phyloP scores from a whole-genome alignment of 2,888 invertebrate species.

The Tolmerus cingulatus region DNA sequence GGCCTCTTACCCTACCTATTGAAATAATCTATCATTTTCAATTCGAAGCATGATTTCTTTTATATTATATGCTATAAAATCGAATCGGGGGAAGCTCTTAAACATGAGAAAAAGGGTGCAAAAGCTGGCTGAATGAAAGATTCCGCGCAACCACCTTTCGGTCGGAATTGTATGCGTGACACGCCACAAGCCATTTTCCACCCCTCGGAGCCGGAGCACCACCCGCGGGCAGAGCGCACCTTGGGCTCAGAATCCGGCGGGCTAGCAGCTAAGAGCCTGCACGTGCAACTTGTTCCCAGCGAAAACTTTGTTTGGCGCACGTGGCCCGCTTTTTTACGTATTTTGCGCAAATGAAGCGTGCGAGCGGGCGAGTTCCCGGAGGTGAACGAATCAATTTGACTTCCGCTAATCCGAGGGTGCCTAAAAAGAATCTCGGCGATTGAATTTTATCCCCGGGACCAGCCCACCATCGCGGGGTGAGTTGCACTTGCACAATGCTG shows the following conservation, averaged over 20 bases:
- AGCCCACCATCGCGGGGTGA: background rate
- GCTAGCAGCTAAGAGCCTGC: slow-evolving; percentile 44
- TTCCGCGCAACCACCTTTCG: background rate
- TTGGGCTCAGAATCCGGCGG: background rate
- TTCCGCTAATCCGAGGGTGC: background rate
- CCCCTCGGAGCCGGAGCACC: background rate
- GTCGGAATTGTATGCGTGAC: background rate
- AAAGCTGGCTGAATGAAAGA: background rate
- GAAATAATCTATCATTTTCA: no score
- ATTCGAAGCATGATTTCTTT: background rate
- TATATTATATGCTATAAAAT: background rate
- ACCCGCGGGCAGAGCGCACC: background rate
- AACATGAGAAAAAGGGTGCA: background rate
- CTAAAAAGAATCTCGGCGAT: background rate
- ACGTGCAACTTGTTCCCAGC: slow-evolving; percentile 41
- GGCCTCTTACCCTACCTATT: no score
- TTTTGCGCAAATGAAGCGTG: slow-evolving; percentile 32
- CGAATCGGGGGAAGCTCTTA: background rate
- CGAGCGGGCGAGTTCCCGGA: background rate
- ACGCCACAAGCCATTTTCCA: background rate
- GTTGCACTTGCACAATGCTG: slow-evolving; percentile 10
- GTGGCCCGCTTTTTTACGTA: slow-evolving; percentile 45
- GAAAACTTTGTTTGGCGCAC: slow-evolving; percentile 48
- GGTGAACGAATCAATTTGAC: slow-evolving; percentile 32
- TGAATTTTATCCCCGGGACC: background rate